Evolutionary conservation across 2,113 vertebrate genomes (phyloP).

Genomic region (Catharus fuscescens): DNA sequence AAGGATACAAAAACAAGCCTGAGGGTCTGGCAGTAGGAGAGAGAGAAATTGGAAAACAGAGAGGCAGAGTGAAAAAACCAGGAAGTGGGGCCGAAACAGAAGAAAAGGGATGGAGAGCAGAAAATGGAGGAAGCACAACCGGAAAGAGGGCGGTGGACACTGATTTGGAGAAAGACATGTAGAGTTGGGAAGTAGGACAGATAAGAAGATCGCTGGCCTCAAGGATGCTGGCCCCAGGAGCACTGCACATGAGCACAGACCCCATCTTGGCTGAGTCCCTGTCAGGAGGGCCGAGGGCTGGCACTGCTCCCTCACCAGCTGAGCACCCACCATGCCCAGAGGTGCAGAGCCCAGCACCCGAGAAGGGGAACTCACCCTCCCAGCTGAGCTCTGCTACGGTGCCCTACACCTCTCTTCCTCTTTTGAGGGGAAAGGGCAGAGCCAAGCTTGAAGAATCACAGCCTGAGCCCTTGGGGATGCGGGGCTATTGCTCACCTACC

Average conservation of each 20-base stretch:
- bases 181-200: background rate
- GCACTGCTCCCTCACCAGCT: background rate
- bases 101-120: background rate
- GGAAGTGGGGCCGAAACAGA: background rate
- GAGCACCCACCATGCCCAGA: background rate
- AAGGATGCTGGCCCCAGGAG: background rate
- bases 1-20: background rate
- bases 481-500: accelerated
- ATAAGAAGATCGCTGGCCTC: background rate
- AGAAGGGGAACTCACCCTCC: background rate
- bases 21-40: background rate
- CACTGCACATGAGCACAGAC: background rate
- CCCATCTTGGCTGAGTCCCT: background rate
- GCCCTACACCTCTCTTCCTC: background rate
- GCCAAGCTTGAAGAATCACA: background rate
- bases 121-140: background rate
- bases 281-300: background rate
- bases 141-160: background rate
- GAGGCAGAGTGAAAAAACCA: background rate
- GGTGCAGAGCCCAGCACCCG: background rate
- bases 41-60: background rate
- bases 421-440: background rate
- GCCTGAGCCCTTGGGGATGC: background rate
- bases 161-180: background rate
- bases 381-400: background rate